Percentiles rank a stretch among this genome's conserved stretches.
Evolutionary conservation across 2,888 invertebrate genomes (phyloP).

Genomic region (Andrena hattorfiana): DNA sequence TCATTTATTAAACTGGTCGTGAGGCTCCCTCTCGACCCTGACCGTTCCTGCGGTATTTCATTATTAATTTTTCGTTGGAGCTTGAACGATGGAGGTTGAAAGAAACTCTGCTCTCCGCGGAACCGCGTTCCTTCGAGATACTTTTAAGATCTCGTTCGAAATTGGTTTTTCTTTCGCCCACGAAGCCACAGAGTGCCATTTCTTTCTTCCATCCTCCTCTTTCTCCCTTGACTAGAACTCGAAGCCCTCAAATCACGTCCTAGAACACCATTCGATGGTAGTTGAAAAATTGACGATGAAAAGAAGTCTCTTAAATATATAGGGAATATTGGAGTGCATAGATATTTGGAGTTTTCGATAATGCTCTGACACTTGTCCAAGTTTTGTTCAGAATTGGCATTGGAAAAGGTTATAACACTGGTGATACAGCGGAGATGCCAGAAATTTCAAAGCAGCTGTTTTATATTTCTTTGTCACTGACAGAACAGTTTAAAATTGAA

Average conservation of each 20-base stretch:
- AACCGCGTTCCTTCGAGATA: conserved; percentile 29
- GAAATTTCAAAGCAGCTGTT: too few relatives aligned
- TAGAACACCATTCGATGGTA: background rate
- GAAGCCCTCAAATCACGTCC: conserved; percentile 18
- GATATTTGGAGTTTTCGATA: background rate
- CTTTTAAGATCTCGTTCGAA: conserved; percentile 28
- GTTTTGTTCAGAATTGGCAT: background rate
- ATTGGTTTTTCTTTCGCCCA: conserved; percentile 39
- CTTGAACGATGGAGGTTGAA: conserved; percentile 16
- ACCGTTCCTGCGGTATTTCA: conserved; percentile 45
- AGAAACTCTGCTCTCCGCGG: conserved; percentile 13
- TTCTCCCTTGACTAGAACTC: background rate
- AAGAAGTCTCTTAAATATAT: background rate
- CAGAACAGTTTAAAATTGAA: too few relatives aligned
- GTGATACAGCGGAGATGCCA: too few relatives aligned
- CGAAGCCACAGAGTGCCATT: conserved; percentile 8
- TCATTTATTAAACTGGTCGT: conserved; percentile 55
- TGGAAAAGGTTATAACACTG: background rate
- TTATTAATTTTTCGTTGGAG: conserved; percentile 53
- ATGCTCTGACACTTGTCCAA: background rate
- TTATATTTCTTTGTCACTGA: too few relatives aligned
- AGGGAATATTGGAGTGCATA: background rate
- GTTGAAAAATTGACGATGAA: background rate
- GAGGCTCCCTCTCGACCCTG: conserved; percentile 39
- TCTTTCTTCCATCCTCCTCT: conserved; percentile 6